Evolutionary conservation across 2,113 vertebrate species (phyloP).

Genomic region (Andinoacara biseriatus): DNA sequence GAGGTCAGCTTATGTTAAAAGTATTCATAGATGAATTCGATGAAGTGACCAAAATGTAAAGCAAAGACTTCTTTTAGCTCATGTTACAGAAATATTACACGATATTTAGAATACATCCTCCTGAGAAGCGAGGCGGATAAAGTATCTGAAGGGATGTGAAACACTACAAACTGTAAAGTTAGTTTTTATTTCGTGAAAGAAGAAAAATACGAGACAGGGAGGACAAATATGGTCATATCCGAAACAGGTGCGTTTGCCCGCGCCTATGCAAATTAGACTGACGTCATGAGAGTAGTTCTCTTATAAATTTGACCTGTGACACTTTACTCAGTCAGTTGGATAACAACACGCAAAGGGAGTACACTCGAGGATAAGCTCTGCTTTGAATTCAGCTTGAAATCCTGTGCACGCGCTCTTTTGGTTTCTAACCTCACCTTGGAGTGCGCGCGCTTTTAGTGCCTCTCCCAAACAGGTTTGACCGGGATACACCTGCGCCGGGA

Average conservation of each 20-base stretch:
- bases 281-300: slow-evolving; percentile 45
- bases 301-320: slow-evolving; percentile 49
- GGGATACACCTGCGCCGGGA: slow-evolving; percentile 67
- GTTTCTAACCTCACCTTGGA: background rate
- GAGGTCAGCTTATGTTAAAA: too few relatives aligned
- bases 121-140: too few relatives aligned
- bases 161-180: background rate
- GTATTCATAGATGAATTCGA: background rate
- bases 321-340: background rate
- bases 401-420: background rate
- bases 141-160: too few relatives aligned
- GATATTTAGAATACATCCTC: too few relatives aligned
- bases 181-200: background rate
- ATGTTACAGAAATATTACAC: background rate
- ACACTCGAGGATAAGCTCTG: accelerated
- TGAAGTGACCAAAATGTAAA: background rate
- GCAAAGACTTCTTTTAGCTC: background rate
- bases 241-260: slow-evolving; percentile 34
- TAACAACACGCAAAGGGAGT: background rate
- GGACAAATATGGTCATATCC: slow-evolving; percentile 69
- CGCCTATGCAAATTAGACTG: slow-evolving; percentile 32
- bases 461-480: slow-evolving; percentile 72
- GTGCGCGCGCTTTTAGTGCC: slow-evolving; percentile 24
- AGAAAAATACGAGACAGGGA: background rate
- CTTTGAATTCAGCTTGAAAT: background rate